A percentile compares a stretch with the other conserved stretches of the same genome.
These are phyloP conservation scores for Bradypodion pumilum DNA, from an alignment of 2,797 vertebrate genomes.

Conservation along the genomic window DNA sequence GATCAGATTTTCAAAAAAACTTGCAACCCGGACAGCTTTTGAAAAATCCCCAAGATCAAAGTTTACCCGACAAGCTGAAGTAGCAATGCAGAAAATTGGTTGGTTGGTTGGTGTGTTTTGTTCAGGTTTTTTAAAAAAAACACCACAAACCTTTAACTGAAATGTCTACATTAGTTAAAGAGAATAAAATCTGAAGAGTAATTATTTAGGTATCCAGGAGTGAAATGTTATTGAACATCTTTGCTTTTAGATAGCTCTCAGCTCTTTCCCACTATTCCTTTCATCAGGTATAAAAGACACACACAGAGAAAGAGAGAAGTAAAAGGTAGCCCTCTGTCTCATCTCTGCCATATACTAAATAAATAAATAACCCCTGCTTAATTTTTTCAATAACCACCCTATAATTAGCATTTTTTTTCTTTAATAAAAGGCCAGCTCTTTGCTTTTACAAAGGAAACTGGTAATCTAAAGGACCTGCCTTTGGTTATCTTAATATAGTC, in stretches of 20 bases:
- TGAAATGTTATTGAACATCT: conserved; percentile 7
- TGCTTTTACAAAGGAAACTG: neutral
- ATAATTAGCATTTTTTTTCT: neutral
- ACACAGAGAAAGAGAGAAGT: too few relatives aligned
- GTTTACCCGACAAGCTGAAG: conserved; percentile 54
- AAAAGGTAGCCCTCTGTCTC: neutral
- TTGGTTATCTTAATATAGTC: neutral
- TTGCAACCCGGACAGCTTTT: conserved; percentile 69
- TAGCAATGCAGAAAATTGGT: conserved; percentile 26
- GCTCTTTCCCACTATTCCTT: conserved; percentile 20
- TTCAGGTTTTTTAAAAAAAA: conserved; percentile 23
- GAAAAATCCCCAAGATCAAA: conserved; percentile 66
- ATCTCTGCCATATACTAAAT: too few relatives aligned
- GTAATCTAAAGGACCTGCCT: too few relatives aligned
- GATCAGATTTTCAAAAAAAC: conserved; percentile 74
- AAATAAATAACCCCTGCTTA: too few relatives aligned
- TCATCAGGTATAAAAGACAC: conserved; percentile 6
- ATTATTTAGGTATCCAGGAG: conserved; percentile 38
- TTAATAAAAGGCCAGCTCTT: neutral
- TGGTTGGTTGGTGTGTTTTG: conserved; percentile 9
- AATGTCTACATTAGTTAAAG: conserved; percentile 14
- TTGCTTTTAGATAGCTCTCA: neutral
- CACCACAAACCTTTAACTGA: conserved; percentile 40
- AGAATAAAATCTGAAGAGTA: conserved; percentile 21
- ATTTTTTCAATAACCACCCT: neutral